Percentiles rank a stretch among this genome's conserved stretches.
Evolutionary conservation across 2,113 vertebrate species (phyloP).

Genomic region (Apaloderma vittatum): DNA sequence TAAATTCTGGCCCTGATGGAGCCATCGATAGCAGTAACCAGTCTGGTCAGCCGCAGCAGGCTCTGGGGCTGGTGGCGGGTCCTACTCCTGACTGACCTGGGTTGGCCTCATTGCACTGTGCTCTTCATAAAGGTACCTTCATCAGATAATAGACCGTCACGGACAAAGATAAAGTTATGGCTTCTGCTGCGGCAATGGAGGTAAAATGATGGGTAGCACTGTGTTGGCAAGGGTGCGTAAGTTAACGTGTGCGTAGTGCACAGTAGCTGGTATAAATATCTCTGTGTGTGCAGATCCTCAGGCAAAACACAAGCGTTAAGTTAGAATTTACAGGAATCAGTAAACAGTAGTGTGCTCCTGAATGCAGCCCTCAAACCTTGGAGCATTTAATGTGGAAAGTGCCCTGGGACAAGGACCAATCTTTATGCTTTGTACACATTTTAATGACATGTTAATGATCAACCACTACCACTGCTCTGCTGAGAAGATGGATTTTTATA

Average conservation of each 20-base stretch:
- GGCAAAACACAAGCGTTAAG: not conserved
- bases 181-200: not conserved
- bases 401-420: conserved; percentile 54
- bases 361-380: not conserved
- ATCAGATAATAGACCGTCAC: accelerated
- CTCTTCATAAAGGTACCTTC: not conserved
- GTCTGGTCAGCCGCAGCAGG: not conserved
- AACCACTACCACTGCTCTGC: conserved; percentile 1
- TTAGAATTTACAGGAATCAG: not conserved
- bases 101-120: accelerated
- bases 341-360: not conserved
- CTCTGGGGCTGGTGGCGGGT: not conserved
- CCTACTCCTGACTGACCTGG: not conserved
- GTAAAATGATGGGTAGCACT: not conserved
- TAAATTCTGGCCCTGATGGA: not conserved
- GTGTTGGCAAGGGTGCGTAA: not conserved
- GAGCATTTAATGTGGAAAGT: conserved; percentile 58
- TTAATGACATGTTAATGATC: conserved; percentile 60
- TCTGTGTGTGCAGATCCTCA: not conserved
- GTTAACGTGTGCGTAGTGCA: not conserved
- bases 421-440: conserved; percentile 38
- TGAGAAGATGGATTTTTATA: not conserved
- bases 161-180: not conserved
- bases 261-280: not conserved
- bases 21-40: not conserved